Percentiles rank a stretch among this genome's conserved stretches.
Evolutionary conservation across 2,888 invertebrate genomes (phyloP).

Genomic region (Lepidochitona cinerea): DNA sequence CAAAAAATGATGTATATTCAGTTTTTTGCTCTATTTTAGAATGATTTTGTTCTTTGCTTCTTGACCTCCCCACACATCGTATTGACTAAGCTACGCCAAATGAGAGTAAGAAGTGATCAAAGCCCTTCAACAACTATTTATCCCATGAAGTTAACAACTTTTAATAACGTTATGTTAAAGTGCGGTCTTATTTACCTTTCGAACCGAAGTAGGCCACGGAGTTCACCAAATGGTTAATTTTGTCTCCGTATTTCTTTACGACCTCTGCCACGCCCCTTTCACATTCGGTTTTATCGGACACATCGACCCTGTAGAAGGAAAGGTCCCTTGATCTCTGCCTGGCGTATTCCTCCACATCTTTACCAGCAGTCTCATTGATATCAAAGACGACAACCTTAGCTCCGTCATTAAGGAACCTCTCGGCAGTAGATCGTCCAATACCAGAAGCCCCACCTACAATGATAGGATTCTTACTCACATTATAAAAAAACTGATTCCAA

Average conservation of each 20-base stretch:
- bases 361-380: background rate
- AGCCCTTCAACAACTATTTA: no score
- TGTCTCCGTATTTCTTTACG: background rate
- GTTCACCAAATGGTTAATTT: slow-evolving; percentile 13
- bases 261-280: background rate
- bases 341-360: background rate
- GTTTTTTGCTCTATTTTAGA: no score
- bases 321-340: background rate
- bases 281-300: background rate
- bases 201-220: slow-evolving; percentile 16
- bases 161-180: no score
- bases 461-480: no score
- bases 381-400: background rate
- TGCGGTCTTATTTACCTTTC: no score
- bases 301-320: background rate
- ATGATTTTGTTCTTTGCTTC: no score
- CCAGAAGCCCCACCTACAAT: background rate
- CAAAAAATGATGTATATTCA: no score
- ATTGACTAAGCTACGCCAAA: no score
- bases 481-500: no score
- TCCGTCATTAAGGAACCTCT: background rate
- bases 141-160: no score
- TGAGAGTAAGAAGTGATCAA: no score
- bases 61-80: no score
- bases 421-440: background rate